A percentile compares a stretch with the other conserved stretches of the same genome.
Conservation (phyloP, 2,797 vertebrate species). For the Pogoniulus pusillus region DNA sequence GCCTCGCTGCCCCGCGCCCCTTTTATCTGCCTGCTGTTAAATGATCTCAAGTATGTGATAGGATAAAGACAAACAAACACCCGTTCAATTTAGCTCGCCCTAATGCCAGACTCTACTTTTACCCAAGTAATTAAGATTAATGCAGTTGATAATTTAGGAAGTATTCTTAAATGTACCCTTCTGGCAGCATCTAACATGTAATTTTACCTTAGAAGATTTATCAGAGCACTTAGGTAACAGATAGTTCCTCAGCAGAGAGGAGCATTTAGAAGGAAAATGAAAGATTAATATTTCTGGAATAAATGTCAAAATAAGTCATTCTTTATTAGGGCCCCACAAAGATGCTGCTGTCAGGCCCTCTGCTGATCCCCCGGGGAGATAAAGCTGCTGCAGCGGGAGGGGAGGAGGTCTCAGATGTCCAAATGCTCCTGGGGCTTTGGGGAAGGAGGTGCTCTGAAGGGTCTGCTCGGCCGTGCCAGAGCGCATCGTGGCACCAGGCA, state of each 20-base stretch:
- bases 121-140: slow-evolving; percentile 83
- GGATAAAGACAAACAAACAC: slow-evolving; percentile 66
- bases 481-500: background rate
- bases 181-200: slow-evolving; percentile 71
- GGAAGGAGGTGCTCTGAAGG: background rate
- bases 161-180: slow-evolving; percentile 73
- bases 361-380: background rate
- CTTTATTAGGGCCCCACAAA: slow-evolving; percentile 40
- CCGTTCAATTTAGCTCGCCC: slow-evolving; percentile 59
- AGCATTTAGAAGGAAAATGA: slow-evolving; percentile 71
- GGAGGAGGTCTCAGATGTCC: background rate
- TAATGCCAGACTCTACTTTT: slow-evolving; percentile 71
- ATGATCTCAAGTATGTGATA: slow-evolving; percentile 72
- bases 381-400: background rate
- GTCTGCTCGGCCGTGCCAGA: background rate
- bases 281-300: slow-evolving; percentile 69
- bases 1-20: background rate
- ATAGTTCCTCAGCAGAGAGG: slow-evolving; percentile 73
- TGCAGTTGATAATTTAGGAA: slow-evolving; percentile 76
- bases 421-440: background rate
- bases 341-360: slow-evolving; percentile 13
- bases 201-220: slow-evolving; percentile 78
- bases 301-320: slow-evolving; percentile 52
- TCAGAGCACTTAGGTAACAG: slow-evolving; percentile 74
- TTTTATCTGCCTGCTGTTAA: slow-evolving; percentile 71